Evolutionary conservation across 2,888 invertebrate genomes (phyloP).

Genomic region (Cetonia aurata): DNA sequence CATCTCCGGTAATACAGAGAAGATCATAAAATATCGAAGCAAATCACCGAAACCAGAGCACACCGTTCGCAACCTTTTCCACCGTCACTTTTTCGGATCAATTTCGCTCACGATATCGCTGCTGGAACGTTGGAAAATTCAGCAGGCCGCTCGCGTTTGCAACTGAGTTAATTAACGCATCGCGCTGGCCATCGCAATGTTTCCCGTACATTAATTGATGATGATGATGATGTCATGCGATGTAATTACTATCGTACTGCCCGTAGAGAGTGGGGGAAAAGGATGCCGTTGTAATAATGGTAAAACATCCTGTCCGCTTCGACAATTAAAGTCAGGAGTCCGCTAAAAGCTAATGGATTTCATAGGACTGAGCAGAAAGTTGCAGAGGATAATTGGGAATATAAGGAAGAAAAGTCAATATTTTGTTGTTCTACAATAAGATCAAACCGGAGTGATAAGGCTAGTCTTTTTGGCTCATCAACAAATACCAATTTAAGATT

Average conservation of each 20-base stretch:
- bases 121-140: conserved; percentile 13
- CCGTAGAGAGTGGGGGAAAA: conserved; percentile 4
- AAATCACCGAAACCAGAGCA: conserved; percentile 4
- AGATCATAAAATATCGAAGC: background rate
- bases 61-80: background rate
- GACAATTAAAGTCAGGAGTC: conserved; percentile 15
- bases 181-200: conserved; percentile 40
- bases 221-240: conserved; percentile 59
- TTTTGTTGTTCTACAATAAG: too few relatives aligned
- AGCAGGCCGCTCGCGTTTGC: conserved; percentile 38
- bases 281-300: conserved; percentile 1
- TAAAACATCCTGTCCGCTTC: conserved; percentile 34
- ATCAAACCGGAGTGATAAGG: too few relatives aligned
- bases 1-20: background rate
- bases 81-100: background rate
- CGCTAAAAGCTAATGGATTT: conserved; percentile 38
- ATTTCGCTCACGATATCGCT: background rate
- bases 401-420: background rate
- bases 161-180: conserved; percentile 54
- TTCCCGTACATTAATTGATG: conserved; percentile 58
- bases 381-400: conserved; percentile 1
- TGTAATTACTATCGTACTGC: conserved; percentile 40
- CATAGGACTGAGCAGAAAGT: background rate
- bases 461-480: too few relatives aligned
- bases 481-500: too few relatives aligned